Conservation (phyloP, 2,888 invertebrate species). For the Cryptus viduatorius region DNA sequence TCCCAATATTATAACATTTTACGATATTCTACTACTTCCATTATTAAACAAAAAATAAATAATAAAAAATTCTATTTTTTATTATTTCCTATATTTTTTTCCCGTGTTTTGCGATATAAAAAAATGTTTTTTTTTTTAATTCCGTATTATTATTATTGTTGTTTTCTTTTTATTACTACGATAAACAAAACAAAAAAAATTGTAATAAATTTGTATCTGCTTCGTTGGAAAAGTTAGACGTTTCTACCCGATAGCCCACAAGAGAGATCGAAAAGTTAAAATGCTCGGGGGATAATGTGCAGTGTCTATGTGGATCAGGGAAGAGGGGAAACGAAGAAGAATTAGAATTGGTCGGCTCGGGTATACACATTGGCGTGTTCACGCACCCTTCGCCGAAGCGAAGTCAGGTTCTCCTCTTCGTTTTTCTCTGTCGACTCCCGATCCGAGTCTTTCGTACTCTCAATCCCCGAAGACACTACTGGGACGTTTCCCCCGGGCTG, state of each 20-base stretch:
- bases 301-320: neutral
- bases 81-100: no score
- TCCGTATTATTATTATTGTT: no score
- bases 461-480: neutral
- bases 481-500: conserved; percentile 36
- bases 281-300: conserved; percentile 7
- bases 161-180: no score
- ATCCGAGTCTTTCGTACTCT: neutral
- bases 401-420: conserved; percentile 35
- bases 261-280: conserved; percentile 28
- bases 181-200: no score
- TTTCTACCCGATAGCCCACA: neutral
- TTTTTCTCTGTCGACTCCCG: neutral
- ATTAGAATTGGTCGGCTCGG: conserved; percentile 56
- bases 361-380: conserved; percentile 28
- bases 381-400: conserved; percentile 29
- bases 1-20: no score
- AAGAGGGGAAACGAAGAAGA: conserved; percentile 23
- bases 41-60: no score
- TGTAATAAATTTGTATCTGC: no score
- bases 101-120: no score
- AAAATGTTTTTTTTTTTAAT: no score
- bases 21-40: no score
- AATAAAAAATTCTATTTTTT: no score
- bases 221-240: neutral